These are phyloP conservation scores for Catostomus latipinnis DNA, from an alignment of 2,797 vertebrate genomes.

Conservation along the genomic window DNA sequence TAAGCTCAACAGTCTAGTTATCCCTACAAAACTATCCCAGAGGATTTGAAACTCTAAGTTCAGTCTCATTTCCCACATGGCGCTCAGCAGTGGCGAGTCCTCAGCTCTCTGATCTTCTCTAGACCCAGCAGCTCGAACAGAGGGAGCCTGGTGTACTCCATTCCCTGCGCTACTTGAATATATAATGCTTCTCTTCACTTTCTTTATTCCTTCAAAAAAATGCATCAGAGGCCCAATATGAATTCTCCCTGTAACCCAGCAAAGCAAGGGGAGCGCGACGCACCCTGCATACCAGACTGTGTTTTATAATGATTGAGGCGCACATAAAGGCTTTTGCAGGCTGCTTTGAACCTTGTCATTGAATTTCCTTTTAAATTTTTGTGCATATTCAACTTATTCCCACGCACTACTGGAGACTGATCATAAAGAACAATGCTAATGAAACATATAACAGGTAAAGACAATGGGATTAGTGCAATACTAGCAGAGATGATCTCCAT, in stretches of 20 bases:
- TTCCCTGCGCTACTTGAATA: conserved; percentile 83
- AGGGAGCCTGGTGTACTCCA: conserved; percentile 67
- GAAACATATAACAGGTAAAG: conserved; percentile 82
- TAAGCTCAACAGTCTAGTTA: conserved; percentile 72
- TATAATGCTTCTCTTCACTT: conserved; percentile 84
- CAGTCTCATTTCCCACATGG: conserved; percentile 75
- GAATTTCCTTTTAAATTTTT: conserved; percentile 56
- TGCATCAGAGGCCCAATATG: conserved; percentile 86
- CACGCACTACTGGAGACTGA: conserved; percentile 79
- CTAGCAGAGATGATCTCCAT: conserved; percentile 73
- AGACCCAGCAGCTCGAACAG: conserved; percentile 81
- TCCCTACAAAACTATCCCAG: conserved; percentile 81
- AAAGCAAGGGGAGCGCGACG: conserved; percentile 70
- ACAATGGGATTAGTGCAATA: conserved; percentile 78
- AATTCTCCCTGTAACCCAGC: conserved; percentile 78
- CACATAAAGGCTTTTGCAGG: conserved; percentile 81
- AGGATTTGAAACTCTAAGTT: conserved; percentile 70
- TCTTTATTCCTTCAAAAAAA: conserved; percentile 86
- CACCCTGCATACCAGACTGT: conserved; percentile 79
- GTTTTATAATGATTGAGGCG: conserved; percentile 83
- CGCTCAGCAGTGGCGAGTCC: conserved; percentile 71
- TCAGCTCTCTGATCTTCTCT: conserved; percentile 80
- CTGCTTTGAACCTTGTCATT: conserved; percentile 78
- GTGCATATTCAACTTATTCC: conserved; percentile 77
- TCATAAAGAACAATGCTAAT: conserved; percentile 82